Evolutionary conservation across 2,888 invertebrate species (phyloP).

Genomic region (Eristalinus aeneus): DNA sequence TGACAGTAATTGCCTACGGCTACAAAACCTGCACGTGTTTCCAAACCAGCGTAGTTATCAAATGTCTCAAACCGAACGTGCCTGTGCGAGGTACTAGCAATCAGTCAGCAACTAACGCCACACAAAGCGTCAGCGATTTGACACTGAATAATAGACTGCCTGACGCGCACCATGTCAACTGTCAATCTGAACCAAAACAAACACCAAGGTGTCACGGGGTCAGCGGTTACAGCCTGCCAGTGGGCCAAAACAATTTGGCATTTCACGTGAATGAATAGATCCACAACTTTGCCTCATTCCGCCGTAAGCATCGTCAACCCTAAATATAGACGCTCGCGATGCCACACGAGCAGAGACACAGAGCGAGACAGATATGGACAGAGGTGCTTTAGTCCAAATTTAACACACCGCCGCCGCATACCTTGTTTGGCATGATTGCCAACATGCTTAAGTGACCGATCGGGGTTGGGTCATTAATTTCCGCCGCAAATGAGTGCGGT

Average conservation of each 20-base stretch:
- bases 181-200: background rate
- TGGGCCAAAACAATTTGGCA: constrained; percentile 20
- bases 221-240: constrained; percentile 30
- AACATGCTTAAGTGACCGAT: constrained; percentile 37
- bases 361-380: background rate
- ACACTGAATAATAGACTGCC: constrained; percentile 32
- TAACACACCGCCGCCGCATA: constrained; percentile 24
- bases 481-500: constrained; percentile 21
- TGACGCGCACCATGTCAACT: constrained; percentile 17
- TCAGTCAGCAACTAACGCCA: constrained; percentile 26
- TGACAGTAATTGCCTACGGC: background rate
- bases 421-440: constrained; percentile 62
- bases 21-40: background rate
- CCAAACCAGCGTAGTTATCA: background rate
- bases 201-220: background rate
- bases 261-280: constrained; percentile 14
- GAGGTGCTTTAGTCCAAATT: constrained; percentile 13
- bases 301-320: background rate
- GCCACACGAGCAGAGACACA: background rate
- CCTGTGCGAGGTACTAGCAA: background rate
- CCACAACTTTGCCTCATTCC: background rate
- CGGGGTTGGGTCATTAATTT: constrained; percentile 41
- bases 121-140: constrained; percentile 5
- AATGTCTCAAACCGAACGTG: background rate
- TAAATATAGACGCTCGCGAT: constrained; percentile 12